Evolutionary conservation across 2,797 vertebrate genomes (phyloP).

Genomic region (Mycteria americana): DNA sequence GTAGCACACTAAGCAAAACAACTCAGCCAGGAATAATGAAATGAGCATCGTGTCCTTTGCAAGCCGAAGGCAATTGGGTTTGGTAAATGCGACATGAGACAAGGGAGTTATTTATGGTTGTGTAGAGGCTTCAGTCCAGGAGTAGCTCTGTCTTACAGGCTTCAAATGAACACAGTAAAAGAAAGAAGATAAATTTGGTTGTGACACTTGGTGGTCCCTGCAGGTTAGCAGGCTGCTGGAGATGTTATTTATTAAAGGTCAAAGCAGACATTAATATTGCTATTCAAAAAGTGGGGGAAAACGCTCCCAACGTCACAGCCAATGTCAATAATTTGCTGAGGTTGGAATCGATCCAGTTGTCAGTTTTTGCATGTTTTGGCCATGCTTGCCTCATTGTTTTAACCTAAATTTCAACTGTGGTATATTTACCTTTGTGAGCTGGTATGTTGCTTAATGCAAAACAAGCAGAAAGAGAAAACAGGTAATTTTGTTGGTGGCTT

Average conservation of each 20-base stretch:
- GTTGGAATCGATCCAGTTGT: background rate
- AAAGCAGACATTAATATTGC: background rate
- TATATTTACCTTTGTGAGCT: background rate
- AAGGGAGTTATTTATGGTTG: background rate
- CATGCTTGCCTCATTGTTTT: background rate
- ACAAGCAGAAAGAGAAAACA: background rate
- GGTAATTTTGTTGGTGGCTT: background rate
- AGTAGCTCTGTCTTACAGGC: background rate
- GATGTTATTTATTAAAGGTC: background rate
- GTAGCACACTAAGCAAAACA: background rate
- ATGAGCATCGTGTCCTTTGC: background rate
- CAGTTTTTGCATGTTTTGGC: background rate
- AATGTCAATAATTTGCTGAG: background rate
- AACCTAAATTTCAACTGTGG: background rate
- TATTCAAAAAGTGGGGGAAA: background rate
- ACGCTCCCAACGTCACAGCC: accelerated
- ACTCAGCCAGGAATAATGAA: background rate
- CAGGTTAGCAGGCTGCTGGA: background rate
- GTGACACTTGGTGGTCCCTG: background rate
- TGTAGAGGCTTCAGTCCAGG: background rate
- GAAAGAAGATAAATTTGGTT: background rate
- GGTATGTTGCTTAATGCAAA: background rate
- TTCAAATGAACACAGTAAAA: background rate
- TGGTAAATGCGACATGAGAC: background rate
- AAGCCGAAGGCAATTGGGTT: background rate